Evolutionary conservation across 2,888 invertebrate genomes (phyloP), one percentile per base, ranked within the genome.

Genomic region (Lissonota sp.): DNA sequence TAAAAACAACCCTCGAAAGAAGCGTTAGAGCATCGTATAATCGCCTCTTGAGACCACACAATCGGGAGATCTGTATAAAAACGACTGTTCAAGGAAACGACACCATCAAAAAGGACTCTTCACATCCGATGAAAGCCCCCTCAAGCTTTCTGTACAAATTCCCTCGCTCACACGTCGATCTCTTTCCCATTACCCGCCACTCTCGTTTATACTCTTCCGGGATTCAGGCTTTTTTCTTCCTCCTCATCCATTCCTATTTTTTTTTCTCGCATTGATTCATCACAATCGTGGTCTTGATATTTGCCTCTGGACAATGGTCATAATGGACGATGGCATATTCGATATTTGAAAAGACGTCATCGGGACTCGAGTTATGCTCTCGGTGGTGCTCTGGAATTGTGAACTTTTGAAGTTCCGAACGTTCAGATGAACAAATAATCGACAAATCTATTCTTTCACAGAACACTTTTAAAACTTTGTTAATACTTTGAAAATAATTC

Each of bases 11-110:
- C 74, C 44, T 42, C 49, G 14, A 42, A 58, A 39, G 40, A 46
- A 42, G 26, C 64, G 5, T 67, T 72, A 37, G 16, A 57, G 73
- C 63, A 46, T 62, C 42, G 51, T 51, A 60, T 67, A 44, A 77
- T 63, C 69, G 40, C 44, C 73, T 67, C 73, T 77, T 69, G 69
- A 69, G 80, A 42, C 37, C 63, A 57, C 72, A 51, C 72, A 80
- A 80, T 67, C 76, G 46, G 39, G 16, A 12, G 37, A 14, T 26
- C 14, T 49, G 60, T 44, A 42, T 4, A 60, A 39, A 58, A 66
- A 67, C 67, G 46, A 8, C 55, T 62, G 40, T 46, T 40, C 62
- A 63, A 57, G 71, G 53, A n/a, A 42, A 67, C 12, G 12, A 44
- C n/a, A 49, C 44, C 57, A 58, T 40, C 40, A 69, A 55, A 37